Conservation (phyloP, 2,797 vertebrate species). For the Pseudocheirus occidentalis region DNA sequence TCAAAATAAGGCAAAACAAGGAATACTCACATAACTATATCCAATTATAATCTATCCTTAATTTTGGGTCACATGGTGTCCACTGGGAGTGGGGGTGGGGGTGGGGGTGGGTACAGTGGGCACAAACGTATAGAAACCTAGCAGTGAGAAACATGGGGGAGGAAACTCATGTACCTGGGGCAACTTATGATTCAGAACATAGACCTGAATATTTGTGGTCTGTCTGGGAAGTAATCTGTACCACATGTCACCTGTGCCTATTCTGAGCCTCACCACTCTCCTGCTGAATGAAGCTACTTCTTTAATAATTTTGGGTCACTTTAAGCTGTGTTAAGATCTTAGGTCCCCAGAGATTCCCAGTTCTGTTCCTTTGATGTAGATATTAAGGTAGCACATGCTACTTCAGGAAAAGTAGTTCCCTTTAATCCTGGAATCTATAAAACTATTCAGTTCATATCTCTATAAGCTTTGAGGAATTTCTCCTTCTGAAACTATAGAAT, state of each 20-base stretch:
- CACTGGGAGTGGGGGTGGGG: too few species aligned
- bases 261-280: not conserved
- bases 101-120: not conserved
- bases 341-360: not conserved
- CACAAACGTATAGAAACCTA: not conserved
- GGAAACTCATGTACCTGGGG: not conserved
- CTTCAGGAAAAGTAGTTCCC: not conserved
- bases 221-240: not conserved
- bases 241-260: not conserved
- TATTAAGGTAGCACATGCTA: not conserved
- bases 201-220: not conserved
- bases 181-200: not conserved
- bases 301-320: not conserved
- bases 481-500: not conserved
- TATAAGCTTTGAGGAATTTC: not conserved
- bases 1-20: not conserved
- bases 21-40: not conserved
- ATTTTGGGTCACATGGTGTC: not conserved
- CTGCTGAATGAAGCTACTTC: not conserved
- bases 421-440: not conserved
- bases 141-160: not conserved
- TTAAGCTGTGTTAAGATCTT: not conserved
- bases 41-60: not conserved
- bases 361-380: not conserved
- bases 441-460: not conserved